phyloP scores from a whole-genome alignment of 2,797 vertebrate genomes.

The Manis pentadactyla region DNA sequence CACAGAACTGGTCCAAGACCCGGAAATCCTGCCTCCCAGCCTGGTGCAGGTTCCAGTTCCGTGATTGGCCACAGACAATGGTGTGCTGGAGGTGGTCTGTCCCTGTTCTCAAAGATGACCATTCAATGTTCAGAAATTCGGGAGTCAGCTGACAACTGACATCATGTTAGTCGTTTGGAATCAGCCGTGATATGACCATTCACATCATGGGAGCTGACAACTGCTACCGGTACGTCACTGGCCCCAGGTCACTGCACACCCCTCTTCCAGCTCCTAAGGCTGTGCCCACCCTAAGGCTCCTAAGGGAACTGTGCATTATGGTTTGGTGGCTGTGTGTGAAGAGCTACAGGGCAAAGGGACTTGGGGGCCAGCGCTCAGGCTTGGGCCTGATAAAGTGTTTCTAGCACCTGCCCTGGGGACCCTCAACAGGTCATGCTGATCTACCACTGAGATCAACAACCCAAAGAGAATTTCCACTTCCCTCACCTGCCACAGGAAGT shows the following conservation, averaged over 20 bases:
- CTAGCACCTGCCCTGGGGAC: neutral
- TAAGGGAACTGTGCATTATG: neutral
- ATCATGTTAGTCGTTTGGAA: conserved; percentile 5
- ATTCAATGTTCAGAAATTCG: neutral
- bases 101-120: neutral
- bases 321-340: neutral
- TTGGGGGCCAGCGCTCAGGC: neutral
- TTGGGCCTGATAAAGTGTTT: conserved; percentile 48
- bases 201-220: neutral
- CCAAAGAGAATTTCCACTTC: conserved; percentile 67
- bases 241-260: neutral
- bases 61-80: neutral
- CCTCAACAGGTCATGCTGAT: conserved; percentile 52
- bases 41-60: neutral
- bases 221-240: neutral
- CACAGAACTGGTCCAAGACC: neutral
- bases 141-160: neutral
- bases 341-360: neutral
- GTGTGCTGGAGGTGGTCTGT: neutral
- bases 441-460: conserved; percentile 68
- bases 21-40: neutral
- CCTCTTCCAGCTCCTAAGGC: neutral
- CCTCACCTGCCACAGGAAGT: conserved; percentile 3
- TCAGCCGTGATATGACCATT: neutral
- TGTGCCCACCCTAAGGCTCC: too few relatives aligned